Conservation (phyloP, 2,113 vertebrate genomes). For the Pristiophorus japonicus region DNA sequence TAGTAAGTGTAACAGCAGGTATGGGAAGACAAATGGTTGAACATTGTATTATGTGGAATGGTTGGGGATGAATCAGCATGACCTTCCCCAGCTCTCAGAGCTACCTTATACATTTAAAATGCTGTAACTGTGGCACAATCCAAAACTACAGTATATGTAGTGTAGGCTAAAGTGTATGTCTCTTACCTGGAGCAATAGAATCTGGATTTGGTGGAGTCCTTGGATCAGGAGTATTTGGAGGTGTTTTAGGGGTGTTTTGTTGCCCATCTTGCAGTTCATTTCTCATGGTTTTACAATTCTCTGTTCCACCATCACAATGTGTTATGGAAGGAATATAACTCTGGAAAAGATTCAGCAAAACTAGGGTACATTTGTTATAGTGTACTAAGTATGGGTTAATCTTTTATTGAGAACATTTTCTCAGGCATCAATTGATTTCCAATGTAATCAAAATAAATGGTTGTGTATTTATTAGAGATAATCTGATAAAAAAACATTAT, state of each 20-base stretch:
- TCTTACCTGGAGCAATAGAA: constrained; percentile 79
- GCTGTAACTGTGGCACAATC: background rate
- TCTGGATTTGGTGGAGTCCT: constrained; percentile 66
- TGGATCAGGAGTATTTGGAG: constrained; percentile 61
- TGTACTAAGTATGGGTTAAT: background rate
- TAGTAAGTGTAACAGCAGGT: background rate
- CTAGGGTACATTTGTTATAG: constrained; percentile 20
- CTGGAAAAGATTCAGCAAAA: constrained; percentile 46
- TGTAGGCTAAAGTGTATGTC: background rate
- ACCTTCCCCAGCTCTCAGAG: background rate
- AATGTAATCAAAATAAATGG: background rate
- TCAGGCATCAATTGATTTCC: background rate
- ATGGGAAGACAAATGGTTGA: background rate
- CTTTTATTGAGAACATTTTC: constrained; percentile 6
- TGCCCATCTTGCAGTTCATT: constrained; percentile 50
- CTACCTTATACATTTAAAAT: background rate
- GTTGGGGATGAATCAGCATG: background rate
- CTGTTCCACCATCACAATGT: constrained; percentile 56
- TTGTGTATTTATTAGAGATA: background rate
- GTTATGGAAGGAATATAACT: constrained; percentile 42
- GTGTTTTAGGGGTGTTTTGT: constrained; percentile 57
- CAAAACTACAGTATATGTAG: background rate
- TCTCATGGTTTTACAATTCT: constrained; percentile 48
- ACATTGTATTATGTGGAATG: background rate
- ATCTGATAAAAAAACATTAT: constrained; percentile 42